Conservation (phyloP, 1,140 invertebrate genomes). For the Leguminivora glycinivorella region DNA sequence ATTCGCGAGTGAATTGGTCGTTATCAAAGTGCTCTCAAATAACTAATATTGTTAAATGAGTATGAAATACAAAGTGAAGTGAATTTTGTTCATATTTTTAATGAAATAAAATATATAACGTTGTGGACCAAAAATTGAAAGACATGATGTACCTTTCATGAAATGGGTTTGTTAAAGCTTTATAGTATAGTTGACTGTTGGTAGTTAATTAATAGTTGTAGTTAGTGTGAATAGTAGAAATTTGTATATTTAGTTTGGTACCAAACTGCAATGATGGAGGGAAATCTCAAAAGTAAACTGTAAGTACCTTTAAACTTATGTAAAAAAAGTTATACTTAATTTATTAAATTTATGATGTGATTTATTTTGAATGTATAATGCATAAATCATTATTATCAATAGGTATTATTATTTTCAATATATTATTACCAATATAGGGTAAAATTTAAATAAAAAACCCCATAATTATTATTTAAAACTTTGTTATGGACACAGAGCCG, state of each 20-base stretch:
- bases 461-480: no score
- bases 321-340: background rate
- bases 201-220: constrained; percentile 18
- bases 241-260: background rate
- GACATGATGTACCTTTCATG: background rate
- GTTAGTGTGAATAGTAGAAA: background rate
- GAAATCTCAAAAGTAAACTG: background rate
- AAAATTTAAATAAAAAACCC: no score
- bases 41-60: background rate
- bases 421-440: no score
- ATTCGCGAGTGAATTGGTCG: background rate
- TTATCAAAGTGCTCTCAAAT: background rate
- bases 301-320: background rate
- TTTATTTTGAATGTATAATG: background rate
- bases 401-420: no score
- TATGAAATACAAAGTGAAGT: constrained; percentile 5
- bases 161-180: constrained; percentile 24
- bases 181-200: constrained; percentile 1
- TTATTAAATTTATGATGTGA: background rate
- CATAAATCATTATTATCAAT: no score
- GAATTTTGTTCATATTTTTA: background rate
- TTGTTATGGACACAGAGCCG: no score
- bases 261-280: background rate
- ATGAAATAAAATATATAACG: background rate
- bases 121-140: background rate